These are phyloP conservation scores for Noctua pronuba DNA, from an alignment of 2,888 invertebrate species.

Conservation along the genomic window DNA sequence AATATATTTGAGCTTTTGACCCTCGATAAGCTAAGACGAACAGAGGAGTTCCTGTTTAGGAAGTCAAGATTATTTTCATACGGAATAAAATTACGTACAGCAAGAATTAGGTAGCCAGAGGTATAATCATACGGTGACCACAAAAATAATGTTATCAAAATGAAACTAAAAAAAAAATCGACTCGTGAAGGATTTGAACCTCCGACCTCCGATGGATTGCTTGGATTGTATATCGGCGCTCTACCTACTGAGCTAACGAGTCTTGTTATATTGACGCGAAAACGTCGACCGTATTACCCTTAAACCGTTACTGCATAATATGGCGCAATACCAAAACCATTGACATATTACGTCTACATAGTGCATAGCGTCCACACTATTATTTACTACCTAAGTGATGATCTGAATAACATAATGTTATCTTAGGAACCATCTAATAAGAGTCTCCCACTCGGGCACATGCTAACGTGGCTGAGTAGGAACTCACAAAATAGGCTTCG, in stretches of 20 bases:
- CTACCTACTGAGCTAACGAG: background rate
- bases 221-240: background rate
- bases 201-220: background rate
- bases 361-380: background rate
- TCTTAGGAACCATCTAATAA: too few species aligned
- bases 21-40: too few species aligned
- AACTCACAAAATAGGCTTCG: too few species aligned
- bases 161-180: background rate
- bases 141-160: background rate
- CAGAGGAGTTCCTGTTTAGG: too few species aligned
- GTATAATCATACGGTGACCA: background rate
- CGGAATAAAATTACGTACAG: too few species aligned
- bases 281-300: too few species aligned
- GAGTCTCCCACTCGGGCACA: background rate
- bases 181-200: background rate
- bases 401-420: background rate
- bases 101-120: too few species aligned
- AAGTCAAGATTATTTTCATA: too few species aligned
- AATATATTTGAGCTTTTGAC: background rate
- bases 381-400: background rate
- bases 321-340: background rate
- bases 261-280: too few species aligned
- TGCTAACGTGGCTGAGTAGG: background rate
- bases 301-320: too few species aligned
- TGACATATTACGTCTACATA: background rate